Conservation (phyloP, 2,113 vertebrate genomes). For the Paradoxurus hermaphroditus region DNA sequence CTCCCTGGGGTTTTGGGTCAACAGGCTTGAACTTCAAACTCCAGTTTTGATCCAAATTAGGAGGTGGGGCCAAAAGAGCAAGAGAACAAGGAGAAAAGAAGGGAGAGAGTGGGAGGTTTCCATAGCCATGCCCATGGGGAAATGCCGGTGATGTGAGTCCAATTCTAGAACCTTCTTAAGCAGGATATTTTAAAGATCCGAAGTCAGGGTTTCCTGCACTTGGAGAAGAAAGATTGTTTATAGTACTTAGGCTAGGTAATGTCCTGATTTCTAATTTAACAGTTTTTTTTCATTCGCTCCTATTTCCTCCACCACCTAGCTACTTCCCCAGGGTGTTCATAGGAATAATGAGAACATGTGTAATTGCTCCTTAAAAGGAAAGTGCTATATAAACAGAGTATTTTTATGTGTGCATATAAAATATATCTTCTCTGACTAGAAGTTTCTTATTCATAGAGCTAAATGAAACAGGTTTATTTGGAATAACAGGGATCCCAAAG, state of each 20-base stretch:
- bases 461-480: constrained; percentile 58
- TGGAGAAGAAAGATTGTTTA: background rate
- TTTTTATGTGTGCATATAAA: constrained; percentile 43
- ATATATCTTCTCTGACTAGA: constrained; percentile 35
- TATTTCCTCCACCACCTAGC: constrained; percentile 27
- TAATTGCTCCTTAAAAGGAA: constrained; percentile 58
- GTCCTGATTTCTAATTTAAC: constrained; percentile 39
- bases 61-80: background rate
- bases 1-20: background rate
- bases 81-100: background rate
- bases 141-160: background rate
- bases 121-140: background rate
- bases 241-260: background rate
- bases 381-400: constrained; percentile 45
- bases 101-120: background rate
- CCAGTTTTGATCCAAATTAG: background rate
- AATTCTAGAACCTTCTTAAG: constrained; percentile 16
- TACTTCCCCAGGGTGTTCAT: background rate
- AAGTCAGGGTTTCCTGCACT: background rate
- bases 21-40: background rate
- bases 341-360: constrained; percentile 40
- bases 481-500: constrained; percentile 29
- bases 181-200: background rate
- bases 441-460: constrained; percentile 28
- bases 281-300: background rate